Evolutionary conservation across 2,797 vertebrate genomes (phyloP), one percentile per base, ranked within the genome.

Genomic region (Coracias cyanogaster): DNA sequence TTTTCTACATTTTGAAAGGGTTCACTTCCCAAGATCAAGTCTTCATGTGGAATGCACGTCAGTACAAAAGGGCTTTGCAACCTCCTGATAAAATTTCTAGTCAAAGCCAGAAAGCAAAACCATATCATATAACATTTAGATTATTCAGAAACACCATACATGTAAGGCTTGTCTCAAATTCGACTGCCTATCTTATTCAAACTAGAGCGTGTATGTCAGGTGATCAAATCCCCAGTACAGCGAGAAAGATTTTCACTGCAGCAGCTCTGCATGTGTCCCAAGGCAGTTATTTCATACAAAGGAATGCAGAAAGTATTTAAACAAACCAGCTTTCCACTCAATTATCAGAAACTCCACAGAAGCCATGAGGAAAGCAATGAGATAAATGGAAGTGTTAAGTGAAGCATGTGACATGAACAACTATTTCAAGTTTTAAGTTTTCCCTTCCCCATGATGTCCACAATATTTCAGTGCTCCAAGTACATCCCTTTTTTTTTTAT

Each of bases 261-360:
- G 73, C 66, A 89, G 62, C 25, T 62, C 46, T 62, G 45, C 4
- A 1, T 37, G n/a, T 41, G 35, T 82, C 61, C 74, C 43, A 73
- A 90, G 66, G 57, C 60, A 46, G 55, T 84, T 89, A 82, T 91
- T 93, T 81, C 82, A 91, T 46, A 78, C 49, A 57, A 61, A 86
- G 82, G 91, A 94, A 94, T 82, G 77, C 55, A 93, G 70, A 70
- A 94, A 94, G 28, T 88, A 96, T 89, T 91, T 92, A 72, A 82
- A 65, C 84, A 96, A 89, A 79, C 22, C 62, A 76, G 62, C 60
- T 94, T 93, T 84, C 76, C 51, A 82, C 15, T 70, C 51, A 86
- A 66, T 76, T 91, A 94, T 76, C 87, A 94, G 65, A 58, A 85
- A 80, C 26, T 37, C 39, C 61, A 62, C 18, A 48, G 69, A 90